Percentiles rank a stretch among this genome's conserved stretches.
phyloP scores from a whole-genome alignment of 35 echinoderm and acorn worm species.

The Apostichopus californicus region DNA sequence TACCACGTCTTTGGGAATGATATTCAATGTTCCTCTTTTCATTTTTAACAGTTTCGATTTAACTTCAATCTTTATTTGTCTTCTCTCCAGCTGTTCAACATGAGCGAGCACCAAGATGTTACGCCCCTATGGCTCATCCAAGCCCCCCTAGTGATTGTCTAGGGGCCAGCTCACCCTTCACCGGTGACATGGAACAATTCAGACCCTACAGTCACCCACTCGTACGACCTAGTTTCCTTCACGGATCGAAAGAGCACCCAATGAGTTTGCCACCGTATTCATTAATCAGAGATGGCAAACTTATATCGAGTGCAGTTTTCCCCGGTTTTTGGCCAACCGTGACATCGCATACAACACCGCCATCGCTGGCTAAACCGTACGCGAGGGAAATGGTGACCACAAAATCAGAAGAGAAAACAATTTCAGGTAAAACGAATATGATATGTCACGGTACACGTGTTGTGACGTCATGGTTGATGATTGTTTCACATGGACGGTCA shows the following conservation, averaged over 20 bases:
- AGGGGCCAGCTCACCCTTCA: background rate
- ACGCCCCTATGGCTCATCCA: constrained; percentile 58
- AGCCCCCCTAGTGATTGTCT: constrained; percentile 22
- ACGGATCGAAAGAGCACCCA: constrained; percentile 28
- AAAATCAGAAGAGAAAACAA: background rate
- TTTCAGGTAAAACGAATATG: background rate
- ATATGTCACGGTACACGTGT: too few species aligned
- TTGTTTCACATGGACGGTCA: too few species aligned
- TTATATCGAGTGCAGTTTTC: constrained; percentile 27
- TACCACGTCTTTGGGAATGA: background rate
- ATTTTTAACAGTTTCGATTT: background rate
- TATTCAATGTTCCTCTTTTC: background rate
- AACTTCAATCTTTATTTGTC: background rate
- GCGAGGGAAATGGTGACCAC: background rate
- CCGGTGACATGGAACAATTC: constrained; percentile 19
- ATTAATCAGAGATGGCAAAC: constrained; percentile 36
- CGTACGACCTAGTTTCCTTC: constrained; percentile 26
- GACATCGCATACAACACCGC: background rate
- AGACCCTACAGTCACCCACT: constrained; percentile 45
- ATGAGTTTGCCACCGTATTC: constrained; percentile 15
- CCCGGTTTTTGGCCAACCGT: constrained; percentile 36
- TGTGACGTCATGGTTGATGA: too few species aligned
- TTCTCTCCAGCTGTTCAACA: constrained; percentile 85
- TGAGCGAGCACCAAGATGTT: constrained; percentile 92
- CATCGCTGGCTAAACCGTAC: background rate